Percentiles rank a stretch among this genome's conserved stretches.
These are phyloP conservation scores for Oxycera nigricornis DNA, from an alignment of 2,888 invertebrate species.

Conservation along the genomic window DNA sequence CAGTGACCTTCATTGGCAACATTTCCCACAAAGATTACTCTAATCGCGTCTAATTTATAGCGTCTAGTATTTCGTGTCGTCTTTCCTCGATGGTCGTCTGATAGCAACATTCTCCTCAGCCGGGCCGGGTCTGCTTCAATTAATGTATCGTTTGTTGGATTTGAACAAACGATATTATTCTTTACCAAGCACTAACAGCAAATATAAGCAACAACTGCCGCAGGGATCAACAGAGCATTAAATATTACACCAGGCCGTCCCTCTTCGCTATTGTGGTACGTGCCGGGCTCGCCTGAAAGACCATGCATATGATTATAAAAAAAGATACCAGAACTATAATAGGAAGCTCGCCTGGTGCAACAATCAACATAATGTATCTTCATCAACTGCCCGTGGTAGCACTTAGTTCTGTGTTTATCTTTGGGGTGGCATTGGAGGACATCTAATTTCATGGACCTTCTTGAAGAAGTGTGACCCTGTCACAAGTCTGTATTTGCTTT, in stretches of 20 bases:
- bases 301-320: background rate
- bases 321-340: background rate
- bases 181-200: background rate
- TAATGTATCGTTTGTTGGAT: background rate
- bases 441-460: slow-evolving; percentile 2
- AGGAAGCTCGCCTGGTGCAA: background rate
- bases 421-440: slow-evolving; percentile 3
- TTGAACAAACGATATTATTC: background rate
- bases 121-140: background rate
- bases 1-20: too few relatives aligned
- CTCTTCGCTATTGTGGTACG: slow-evolving; percentile 8
- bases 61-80: too few relatives aligned
- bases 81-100: too few relatives aligned
- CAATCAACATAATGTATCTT: slow-evolving; percentile 7
- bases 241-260: background rate
- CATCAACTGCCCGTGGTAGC: background rate
- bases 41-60: too few relatives aligned
- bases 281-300: background rate
- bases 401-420: background rate
- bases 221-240: background rate
- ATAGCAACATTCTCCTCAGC: too few relatives aligned
- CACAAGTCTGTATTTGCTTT: slow-evolving; percentile 18
- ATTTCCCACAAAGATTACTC: too few relatives aligned
- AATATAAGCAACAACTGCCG: background rate
- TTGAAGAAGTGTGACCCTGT: slow-evolving; percentile 3